Base-by-base conservation (phyloP, 2,797 vertebrate genomes). In the Hydrocynus forskahlii region DNA sequence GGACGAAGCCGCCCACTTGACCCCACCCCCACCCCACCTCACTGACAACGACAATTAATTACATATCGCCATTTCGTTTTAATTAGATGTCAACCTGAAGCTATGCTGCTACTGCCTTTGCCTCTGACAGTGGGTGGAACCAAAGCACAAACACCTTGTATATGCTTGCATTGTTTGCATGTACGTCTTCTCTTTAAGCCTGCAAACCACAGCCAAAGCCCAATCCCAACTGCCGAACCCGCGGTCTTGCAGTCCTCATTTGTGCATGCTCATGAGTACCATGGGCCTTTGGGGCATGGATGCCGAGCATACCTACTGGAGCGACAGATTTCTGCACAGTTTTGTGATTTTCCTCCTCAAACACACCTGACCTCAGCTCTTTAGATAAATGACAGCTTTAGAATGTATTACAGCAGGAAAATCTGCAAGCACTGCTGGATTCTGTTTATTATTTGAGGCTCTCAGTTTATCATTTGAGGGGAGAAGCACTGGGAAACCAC, bases 31-130 rank as follows among this genome's bases (percentile, higher is more conserved):
- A 29, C 66, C 63, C 60, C 63, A 35, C 35, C 35, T 35, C 5
- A 4, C 23, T 23, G 67, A 80, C 70, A 85, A 80, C 40, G 40
- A 55, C 79, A 68, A 81, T 80, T 75, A 79, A 79, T 76, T 64
- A 76, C 74, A 73, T 43, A 67, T 66, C 12, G 62, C 62, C 29
- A 25, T 68, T 45, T 82, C 59, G 38, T 66, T 83, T 81, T 79
- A 81, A 83, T 81, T 78, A 78, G 57, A 57, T 57, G 78, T 81
- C 71, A 84, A 81, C 50, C 55, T 78, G 67, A 23, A 40, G 40
- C 23, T 66, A 55, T 38, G 50, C 76, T 87, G 78, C 81, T 83
- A 63, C 78, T 80, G 40, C 43, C 52, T 29, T 72, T 54, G 66
- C 25, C 12, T 16, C 17, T 45, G 17, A 66, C 59, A 43, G 29